A percentile compares a stretch with the other conserved stretches of the same genome.
Conservation (phyloP, 1,140 invertebrate genomes). For the Heliconius hermathena region DNA sequence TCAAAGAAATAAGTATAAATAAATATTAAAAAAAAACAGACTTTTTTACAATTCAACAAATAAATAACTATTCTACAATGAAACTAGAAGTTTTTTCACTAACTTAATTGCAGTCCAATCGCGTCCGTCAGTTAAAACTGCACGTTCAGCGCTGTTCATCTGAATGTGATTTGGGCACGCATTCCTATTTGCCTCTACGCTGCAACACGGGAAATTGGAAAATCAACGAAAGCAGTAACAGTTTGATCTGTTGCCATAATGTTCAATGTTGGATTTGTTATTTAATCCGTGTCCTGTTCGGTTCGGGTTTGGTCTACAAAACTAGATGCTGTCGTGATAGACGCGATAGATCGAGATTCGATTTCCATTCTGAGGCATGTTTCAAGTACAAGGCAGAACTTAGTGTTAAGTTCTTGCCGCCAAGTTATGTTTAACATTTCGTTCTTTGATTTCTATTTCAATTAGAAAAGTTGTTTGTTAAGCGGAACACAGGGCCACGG, state of each 20-base stretch:
- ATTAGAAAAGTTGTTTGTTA: no score
- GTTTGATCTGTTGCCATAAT: constrained; percentile 23
- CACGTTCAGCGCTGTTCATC: constrained; percentile 20
- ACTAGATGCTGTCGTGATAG: neutral
- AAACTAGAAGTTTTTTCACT: neutral
- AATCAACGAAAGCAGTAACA: constrained; percentile 29
- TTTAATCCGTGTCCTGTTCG: neutral
- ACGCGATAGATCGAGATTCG: neutral
- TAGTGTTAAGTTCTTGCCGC: no score
- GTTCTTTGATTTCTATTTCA: no score
- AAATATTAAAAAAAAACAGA: neutral
- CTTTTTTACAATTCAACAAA: neutral
- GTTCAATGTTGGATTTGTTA: constrained; percentile 5
- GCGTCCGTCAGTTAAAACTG: constrained; percentile 24
- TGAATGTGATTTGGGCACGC: constrained; percentile 30
- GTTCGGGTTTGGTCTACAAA: neutral
- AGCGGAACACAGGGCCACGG: no score
- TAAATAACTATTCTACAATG: neutral
- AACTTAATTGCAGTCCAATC: constrained; percentile 22
- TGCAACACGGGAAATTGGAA: constrained; percentile 31
- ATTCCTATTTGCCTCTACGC: constrained; percentile 26
- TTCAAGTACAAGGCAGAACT: no score
- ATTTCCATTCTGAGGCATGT: no score
- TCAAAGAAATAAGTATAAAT: neutral
- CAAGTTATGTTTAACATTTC: no score